Conservation (phyloP, 2,888 invertebrate genomes). For the Monochamus alternatus region DNA sequence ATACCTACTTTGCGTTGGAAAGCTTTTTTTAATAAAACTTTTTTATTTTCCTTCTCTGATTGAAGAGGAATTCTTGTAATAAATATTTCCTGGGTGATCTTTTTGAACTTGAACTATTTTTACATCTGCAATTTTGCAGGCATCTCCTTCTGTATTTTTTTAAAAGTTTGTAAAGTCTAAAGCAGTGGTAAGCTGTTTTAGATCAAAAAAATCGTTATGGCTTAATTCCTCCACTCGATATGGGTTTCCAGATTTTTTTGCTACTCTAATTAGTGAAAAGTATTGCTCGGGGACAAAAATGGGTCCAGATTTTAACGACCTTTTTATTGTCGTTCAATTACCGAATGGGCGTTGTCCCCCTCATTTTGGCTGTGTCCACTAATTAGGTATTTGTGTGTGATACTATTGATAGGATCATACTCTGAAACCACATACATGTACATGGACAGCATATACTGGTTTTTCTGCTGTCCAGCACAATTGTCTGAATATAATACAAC, state of each 20-base stretch:
- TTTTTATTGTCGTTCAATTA: slow-evolving; percentile 17
- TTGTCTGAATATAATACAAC: slow-evolving; percentile 58
- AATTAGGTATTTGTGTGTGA: slow-evolving; percentile 46
- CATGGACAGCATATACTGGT: slow-evolving; percentile 49
- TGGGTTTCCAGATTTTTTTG: no score
- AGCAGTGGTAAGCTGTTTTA: background rate
- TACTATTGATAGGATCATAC: slow-evolving; percentile 30
- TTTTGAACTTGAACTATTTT: slow-evolving; percentile 16
- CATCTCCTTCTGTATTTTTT: no score
- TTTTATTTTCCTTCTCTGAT: slow-evolving; percentile 9
- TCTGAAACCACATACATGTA: slow-evolving; percentile 43
- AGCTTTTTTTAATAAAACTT: slow-evolving; percentile 20
- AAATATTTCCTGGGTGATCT: slow-evolving; percentile 6
- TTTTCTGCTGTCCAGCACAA: slow-evolving; percentile 55
- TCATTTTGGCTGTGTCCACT: slow-evolving; percentile 43
- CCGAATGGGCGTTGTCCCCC: slow-evolving; percentile 37
- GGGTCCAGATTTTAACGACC: background rate
- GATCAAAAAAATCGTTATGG: slow-evolving; percentile 2
- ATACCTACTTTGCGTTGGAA: slow-evolving; percentile 29
- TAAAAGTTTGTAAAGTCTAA: background rate
- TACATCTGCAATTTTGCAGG: background rate
- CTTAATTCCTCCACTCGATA: background rate
- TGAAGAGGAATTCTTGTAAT: slow-evolving; percentile 10
- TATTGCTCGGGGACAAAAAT: no score
- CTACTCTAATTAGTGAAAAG: no score